Conservation (phyloP, 2,888 invertebrate species). For the Drosophila tripunctata region DNA sequence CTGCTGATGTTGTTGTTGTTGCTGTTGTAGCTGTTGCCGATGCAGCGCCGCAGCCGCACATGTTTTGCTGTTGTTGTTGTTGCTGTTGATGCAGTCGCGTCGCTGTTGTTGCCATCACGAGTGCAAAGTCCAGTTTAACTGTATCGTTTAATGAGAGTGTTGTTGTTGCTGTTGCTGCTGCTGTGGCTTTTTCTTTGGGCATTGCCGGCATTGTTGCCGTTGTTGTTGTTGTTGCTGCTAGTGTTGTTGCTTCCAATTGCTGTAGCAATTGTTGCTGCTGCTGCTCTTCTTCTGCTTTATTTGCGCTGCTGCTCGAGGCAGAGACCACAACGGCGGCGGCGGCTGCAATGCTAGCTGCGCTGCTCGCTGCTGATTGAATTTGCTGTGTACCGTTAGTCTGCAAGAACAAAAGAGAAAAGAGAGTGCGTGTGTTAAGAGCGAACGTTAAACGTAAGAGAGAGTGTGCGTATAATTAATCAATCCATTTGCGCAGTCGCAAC, state of each 20-base stretch:
- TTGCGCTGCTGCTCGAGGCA: constrained; percentile 68
- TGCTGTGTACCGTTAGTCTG: constrained; percentile 75
- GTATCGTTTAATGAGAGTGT: constrained; percentile 82
- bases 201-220: constrained; percentile 83
- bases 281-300: constrained; percentile 45
- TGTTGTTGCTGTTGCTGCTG: constrained; percentile 81
- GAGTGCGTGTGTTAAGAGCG: background rate
- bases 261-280: constrained; percentile 51
- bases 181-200: constrained; percentile 84
- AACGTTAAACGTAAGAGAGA: constrained; percentile 5
- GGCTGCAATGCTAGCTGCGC: constrained; percentile 56
- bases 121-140: constrained; percentile 74
- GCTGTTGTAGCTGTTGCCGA: constrained; percentile 30
- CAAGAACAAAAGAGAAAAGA: constrained; percentile 9
- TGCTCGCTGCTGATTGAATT: constrained; percentile 63
- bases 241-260: constrained; percentile 34
- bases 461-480: constrained; percentile 16
- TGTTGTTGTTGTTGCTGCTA: constrained; percentile 32
- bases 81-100: constrained; percentile 59
- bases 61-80: constrained; percentile 54
- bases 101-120: constrained; percentile 63
- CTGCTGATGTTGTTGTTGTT: constrained; percentile 6
- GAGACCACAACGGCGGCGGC: constrained; percentile 59
- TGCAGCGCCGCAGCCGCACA: constrained; percentile 49
- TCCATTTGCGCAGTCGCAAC: constrained; percentile 52